Evolutionary conservation across 92 coral and sea anemone species (phyloP), one percentile per base, ranked within the genome.

Genomic region (Porites divaricata): DNA sequence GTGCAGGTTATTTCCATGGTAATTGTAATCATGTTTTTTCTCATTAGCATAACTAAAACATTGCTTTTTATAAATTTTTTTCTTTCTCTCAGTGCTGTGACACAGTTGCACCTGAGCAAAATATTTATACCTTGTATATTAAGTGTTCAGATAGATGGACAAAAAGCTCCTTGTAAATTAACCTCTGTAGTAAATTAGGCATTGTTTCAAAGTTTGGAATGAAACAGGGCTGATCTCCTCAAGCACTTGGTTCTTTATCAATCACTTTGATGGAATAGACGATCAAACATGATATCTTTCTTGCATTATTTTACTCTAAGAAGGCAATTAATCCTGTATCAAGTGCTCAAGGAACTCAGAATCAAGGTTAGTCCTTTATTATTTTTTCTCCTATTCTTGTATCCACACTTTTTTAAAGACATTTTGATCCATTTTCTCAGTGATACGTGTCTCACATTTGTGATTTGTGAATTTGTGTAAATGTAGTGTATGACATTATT

Each of bases 261-360:
- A 45, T 72, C 72, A 25, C 21, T 72, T 10, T 82, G 25, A 62
- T 82, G 78, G 62, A 71, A 61, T 61, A 71, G 86, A 51, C 26
- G 79, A 72, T 72, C 86, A 82, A 63, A 35, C 86, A 59, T 82
- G 79, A 82, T 82, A 51, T 73, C 35, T 62, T 82, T 82, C 70
- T 81, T 71, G 50, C 72, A 59, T 82, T 73, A 82, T 82, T 82
- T 49, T 52, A 72, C 79, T n/a, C 72, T 24, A 50, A 82, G 86
- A 82, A 82, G 86, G 86, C 79, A 82, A 63, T 53, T 28, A 70
- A 19, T 41, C 85, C 77, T 71, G 68, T 72, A 9, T 72, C 86
- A 72, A 73, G 86, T 13, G 63, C 25, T 70, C 58, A 63, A 23
- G 72, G 75, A 63, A 72, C 54, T 51, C 20, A 26, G 53, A 59